Evolutionary conservation across 2,113 vertebrate species (phyloP).

Genomic region (Morphnarchus princeps): DNA sequence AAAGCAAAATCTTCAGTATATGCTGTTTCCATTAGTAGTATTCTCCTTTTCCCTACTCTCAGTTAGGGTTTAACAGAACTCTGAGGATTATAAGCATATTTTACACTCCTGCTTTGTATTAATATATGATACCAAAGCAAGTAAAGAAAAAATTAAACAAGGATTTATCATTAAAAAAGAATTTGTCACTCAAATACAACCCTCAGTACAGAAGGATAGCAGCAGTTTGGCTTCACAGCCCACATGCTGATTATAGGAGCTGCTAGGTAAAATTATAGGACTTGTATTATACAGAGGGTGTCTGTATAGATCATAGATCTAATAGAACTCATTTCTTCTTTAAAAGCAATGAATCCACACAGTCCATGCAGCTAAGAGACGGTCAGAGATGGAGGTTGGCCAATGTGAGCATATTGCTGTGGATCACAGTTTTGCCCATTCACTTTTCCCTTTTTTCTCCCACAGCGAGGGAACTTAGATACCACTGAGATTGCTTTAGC

Average conservation of each 20-base stretch:
- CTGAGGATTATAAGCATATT: not conserved
- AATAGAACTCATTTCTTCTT: not conserved
- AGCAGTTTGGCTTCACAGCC: not conserved
- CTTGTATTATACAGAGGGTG: not conserved
- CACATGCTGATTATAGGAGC: not conserved
- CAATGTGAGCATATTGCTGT: not conserved
- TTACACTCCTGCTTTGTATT: not conserved
- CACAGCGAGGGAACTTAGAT: not conserved
- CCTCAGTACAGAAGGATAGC: not conserved
- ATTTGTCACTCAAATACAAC: not conserved
- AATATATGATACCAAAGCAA: not conserved
- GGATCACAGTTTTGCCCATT: not conserved
- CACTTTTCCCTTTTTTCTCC: not conserved
- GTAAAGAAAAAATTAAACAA: not conserved
- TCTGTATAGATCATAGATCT: not conserved
- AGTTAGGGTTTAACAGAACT: not conserved
- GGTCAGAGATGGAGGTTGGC: not conserved
- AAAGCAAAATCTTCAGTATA: not conserved
- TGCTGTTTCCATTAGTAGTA: not conserved
- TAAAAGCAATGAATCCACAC: not conserved
- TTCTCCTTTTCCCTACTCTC: not conserved
- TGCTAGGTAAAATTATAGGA: not conserved
- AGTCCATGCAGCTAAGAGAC: not conserved
- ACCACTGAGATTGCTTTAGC: not conserved
- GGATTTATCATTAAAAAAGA: not conserved